phyloP scores from a whole-genome alignment of 2,797 vertebrate genomes.

The Intellagama lesueurii region DNA sequence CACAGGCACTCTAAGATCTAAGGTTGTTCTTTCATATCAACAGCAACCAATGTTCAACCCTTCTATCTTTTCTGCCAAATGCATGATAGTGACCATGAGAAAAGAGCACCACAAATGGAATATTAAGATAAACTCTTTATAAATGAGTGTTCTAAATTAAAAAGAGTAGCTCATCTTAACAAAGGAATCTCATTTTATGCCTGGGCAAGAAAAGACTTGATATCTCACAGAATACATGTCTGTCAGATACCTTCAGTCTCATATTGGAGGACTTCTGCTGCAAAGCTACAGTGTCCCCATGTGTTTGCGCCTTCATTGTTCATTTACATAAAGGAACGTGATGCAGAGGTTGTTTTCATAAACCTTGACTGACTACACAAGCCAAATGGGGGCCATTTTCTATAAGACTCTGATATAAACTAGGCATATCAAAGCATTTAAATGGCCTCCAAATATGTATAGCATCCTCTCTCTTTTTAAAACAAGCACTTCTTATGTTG shows the following conservation, averaged over 20 bases:
- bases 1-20: not conserved
- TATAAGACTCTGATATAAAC: not conserved
- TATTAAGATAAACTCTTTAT: not conserved
- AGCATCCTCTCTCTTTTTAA: not conserved
- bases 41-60: not conserved
- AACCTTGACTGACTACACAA: not conserved
- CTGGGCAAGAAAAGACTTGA: not conserved
- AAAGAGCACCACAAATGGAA: slow-evolving; percentile 13
- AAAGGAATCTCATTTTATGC: not conserved
- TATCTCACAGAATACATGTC: not conserved
- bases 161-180: not conserved
- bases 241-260: not conserved
- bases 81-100: not conserved
- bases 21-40: slow-evolving; percentile 7
- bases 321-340: slow-evolving; percentile 1
- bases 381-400: not conserved
- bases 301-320: not conserved
- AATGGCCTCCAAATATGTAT: not conserved
- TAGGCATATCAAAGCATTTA: not conserved
- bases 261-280: not conserved
- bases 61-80: not conserved
- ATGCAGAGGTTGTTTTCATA: not conserved
- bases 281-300: not conserved
- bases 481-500: not conserved
- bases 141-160: not conserved